Evolutionary conservation across 2,797 vertebrate species (phyloP), one percentile per base, ranked within the genome.

Genomic region (Helostoma temminkii): DNA sequence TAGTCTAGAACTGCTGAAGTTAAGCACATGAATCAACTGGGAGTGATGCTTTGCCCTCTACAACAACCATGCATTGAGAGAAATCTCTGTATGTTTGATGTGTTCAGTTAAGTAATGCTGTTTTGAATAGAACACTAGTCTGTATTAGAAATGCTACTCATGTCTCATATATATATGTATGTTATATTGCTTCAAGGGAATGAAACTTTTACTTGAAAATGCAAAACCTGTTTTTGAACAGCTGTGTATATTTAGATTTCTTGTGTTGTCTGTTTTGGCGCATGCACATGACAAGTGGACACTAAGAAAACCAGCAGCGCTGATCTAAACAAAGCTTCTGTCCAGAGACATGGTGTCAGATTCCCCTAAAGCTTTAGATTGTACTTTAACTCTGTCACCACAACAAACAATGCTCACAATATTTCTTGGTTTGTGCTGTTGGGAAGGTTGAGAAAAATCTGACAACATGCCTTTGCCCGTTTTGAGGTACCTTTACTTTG

Each of bases 211-310:
- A 14, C n/a, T 41, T 9, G 25, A 43, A 28, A 19, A 32, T 4
- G 2, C 21, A 34, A 2, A 53, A 64, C 25, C 1, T 19, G 2
- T 6, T 52, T 22, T 52, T 57, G 22, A 41, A 52, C 24, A 28
- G 25, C 48, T 41, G 25, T 66, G 14, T 41, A 6, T 63, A 18
- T 69, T 28, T 26, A 15, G 24, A 28, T 46, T 49, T 25, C 6
- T 39, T 39, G 36, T 50, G 26, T 71, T 55, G 34, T 28, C 53
- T 32, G 28, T 66, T 26, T 60, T 80, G 57, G 48, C 60, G 41
- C 39, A 50, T 4, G 10, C n/a, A 10, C 12, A 9, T 61, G 43
- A 3, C 21, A 47, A 22, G 10, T 39, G 25, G 32, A 30, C 43
- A 58, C 50, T 8, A 48, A 9, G 43, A 47, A 43, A 54, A 59